These are phyloP conservation scores for Pelusios castaneus DNA, from an alignment of 2,113 vertebrate genomes.

Conservation along the genomic window DNA sequence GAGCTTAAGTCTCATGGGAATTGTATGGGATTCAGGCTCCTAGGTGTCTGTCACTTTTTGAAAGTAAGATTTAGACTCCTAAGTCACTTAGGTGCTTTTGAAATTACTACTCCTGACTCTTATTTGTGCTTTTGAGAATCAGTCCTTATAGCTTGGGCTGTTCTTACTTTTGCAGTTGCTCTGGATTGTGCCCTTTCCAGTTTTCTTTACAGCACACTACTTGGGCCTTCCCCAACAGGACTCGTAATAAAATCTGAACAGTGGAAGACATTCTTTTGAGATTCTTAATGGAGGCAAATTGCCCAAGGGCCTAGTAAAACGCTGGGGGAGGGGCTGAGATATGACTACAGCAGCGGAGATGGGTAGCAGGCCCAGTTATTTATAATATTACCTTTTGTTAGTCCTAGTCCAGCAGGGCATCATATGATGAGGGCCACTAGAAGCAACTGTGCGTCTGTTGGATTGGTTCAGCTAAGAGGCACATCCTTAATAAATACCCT, in stretches of 20 bases:
- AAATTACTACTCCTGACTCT: background rate
- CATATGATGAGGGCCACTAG: background rate
- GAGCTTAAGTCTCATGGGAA: background rate
- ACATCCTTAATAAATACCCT: background rate
- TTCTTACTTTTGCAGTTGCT: accelerated
- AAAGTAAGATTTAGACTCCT: background rate
- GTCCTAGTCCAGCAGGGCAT: background rate
- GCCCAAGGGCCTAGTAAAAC: background rate
- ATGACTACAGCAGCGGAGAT: background rate
- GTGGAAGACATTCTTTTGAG: accelerated
- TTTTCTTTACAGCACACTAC: background rate
- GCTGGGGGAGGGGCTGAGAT: accelerated
- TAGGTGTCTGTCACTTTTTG: background rate
- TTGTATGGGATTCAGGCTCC: background rate
- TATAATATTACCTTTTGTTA: background rate
- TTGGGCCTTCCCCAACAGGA: background rate
- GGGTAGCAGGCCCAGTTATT: background rate
- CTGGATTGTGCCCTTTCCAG: accelerated
- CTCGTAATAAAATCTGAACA: accelerated
- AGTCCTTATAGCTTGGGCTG: background rate
- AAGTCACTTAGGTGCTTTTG: background rate
- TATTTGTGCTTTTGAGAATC: background rate
- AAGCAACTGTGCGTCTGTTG: background rate
- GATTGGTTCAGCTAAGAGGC: accelerated
- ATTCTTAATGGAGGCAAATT: background rate